These are phyloP conservation scores for Dasypolia templi DNA, from an alignment of 2,888 invertebrate genomes.

Conservation along the genomic window DNA sequence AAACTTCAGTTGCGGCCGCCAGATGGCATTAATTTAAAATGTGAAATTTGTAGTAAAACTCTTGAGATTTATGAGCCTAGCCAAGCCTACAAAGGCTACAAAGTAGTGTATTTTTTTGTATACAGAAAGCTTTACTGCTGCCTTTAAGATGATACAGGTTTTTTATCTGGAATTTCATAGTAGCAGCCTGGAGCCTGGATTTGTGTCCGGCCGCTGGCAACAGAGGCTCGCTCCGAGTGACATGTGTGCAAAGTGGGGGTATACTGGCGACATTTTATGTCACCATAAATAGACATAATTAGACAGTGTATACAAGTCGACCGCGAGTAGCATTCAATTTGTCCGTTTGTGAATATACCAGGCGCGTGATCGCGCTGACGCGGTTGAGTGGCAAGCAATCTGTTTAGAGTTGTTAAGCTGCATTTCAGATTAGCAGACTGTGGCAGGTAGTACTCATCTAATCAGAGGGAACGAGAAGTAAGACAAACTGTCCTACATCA, in stretches of 20 bases:
- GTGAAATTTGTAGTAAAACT: neutral
- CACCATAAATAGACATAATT: too few relatives aligned
- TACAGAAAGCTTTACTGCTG: neutral
- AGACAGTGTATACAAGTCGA: neutral
- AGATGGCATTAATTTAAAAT: conserved; percentile 19
- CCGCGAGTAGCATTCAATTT: neutral
- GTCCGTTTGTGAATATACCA: neutral
- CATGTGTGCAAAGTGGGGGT: too few relatives aligned
- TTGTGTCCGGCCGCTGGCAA: too few relatives aligned
- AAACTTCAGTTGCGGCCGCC: conserved; percentile 21
- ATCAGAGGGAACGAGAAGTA: neutral
- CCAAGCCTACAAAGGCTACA: neutral
- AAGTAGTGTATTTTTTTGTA: neutral
- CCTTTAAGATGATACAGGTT: too few relatives aligned
- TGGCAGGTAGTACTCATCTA: neutral
- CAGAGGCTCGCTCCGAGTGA: too few relatives aligned
- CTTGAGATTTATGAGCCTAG: neutral
- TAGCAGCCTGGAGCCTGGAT: too few relatives aligned
- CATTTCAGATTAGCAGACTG: neutral
- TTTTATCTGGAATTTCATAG: too few relatives aligned
- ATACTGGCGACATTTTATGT: too few relatives aligned
- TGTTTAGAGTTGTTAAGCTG: too few relatives aligned
- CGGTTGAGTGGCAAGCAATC: neutral
- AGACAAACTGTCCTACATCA: too few relatives aligned
- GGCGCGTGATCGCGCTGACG: neutral